phyloP scores from a whole-genome alignment of 2,797 vertebrate species.

The Protonibea diacanthus region DNA sequence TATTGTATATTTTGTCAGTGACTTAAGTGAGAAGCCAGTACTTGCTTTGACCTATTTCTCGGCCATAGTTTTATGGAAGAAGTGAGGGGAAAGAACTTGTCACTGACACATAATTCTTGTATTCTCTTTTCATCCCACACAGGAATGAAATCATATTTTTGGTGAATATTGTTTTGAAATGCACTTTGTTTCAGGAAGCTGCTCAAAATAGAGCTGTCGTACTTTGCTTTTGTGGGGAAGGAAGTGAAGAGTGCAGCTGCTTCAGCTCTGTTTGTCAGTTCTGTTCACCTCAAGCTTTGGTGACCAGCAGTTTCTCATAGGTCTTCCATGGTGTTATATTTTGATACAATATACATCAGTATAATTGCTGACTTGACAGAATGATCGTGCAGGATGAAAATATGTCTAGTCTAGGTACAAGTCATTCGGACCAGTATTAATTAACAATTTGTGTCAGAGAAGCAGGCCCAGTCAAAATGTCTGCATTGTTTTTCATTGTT shows the following conservation, averaged over 20 bases:
- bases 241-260: slow-evolving; percentile 69
- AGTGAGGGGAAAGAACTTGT: slow-evolving; percentile 32
- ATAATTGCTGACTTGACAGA: slow-evolving; percentile 18
- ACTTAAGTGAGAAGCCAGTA: slow-evolving; percentile 10
- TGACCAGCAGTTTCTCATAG: slow-evolving; percentile 34
- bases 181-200: slow-evolving; percentile 68
- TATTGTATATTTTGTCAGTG: slow-evolving; percentile 18
- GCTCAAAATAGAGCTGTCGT: slow-evolving; percentile 71
- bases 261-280: slow-evolving; percentile 49
- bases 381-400: not conserved
- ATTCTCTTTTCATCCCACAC: slow-evolving; percentile 26
- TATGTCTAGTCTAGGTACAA: not conserved
- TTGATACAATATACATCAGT: slow-evolving; percentile 36
- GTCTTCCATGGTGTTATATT: slow-evolving; percentile 34
- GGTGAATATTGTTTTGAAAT: slow-evolving; percentile 51
- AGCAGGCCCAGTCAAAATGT: too few species aligned
- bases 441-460: not conserved
- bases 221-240: slow-evolving; percentile 55
- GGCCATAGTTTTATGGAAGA: slow-evolving; percentile 7
- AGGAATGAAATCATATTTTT: slow-evolving; percentile 29
- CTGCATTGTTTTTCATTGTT: too few species aligned
- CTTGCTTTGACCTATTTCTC: slow-evolving; percentile 17
- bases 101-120: slow-evolving; percentile 13
- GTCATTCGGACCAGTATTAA: not conserved
- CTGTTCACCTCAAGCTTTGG: slow-evolving; percentile 37